Base-by-base conservation (phyloP, 64 coral and sea anemone species). In the Exaiptasia diaphana region DNA sequence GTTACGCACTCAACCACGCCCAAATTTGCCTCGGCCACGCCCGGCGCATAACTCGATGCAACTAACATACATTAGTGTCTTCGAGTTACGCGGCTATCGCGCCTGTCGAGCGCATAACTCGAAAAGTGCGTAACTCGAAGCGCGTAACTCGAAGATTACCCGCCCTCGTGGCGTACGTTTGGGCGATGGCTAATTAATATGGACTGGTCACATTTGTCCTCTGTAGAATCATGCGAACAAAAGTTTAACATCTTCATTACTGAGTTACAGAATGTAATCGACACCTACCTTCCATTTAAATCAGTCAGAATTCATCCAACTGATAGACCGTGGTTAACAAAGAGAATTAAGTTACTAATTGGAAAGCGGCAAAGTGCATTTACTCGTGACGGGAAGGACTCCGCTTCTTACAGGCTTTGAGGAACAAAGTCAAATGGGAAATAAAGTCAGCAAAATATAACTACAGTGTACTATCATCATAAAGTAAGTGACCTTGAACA, bases 391-490 rank as follows among this genome's bases (percentile, higher is more conserved):
- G 72, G 72, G 57, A 84, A 90, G 29, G 48, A 84, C 25, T 90
- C 73, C 3, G 14, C 26, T 15, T 17, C 25, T 0, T 84, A 78
- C 10, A 83, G 44, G 68, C 38, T 46, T 46, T 79, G 81, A 56
- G 61, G 52, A 90, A 90, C 68, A 90, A 67, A 44, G 49, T 90
- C 8, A 71, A 83, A 38, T 38, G 49, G 32, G 45, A 54, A 26
- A 90, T 83, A 4, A 82, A 69, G 20, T 37, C n/a, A 43, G 79
- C 79, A 25, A 90, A 63, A 67, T 41, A 90, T 55, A 40, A 68
- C 22, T 90, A 56, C 18, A n/a, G n/a, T n/a, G n/a, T n/a, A n/a
- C n/a, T n/a, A n/a, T n/a, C n/a, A n/a, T n/a, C n/a, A n/a, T n/a
- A n/a, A n/a, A n/a, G n/a, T n/a, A n/a, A n/a, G n/a, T n/a, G n/a